Conservation (phyloP, 2,888 invertebrate genomes). For the Junonia oenone region DNA sequence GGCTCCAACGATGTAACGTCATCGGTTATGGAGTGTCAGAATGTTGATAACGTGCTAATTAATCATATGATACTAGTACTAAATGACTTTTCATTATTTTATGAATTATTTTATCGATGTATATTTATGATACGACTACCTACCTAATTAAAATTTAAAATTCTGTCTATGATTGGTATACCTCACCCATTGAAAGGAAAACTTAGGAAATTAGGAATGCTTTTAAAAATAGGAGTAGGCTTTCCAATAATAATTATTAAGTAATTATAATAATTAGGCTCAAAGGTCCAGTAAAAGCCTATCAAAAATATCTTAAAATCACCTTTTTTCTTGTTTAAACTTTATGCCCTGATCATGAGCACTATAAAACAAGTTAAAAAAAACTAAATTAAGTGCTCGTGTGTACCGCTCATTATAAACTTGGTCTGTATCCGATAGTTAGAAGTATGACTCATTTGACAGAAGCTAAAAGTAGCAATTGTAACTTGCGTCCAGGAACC, state of each 20-base stretch:
- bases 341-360: background rate
- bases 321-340: background rate
- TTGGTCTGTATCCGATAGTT: background rate
- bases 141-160: no score
- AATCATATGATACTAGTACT: background rate
- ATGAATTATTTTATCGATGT: background rate
- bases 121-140: no score
- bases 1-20: conserved; percentile 1
- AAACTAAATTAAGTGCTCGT: background rate
- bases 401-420: background rate
- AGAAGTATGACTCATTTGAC: conserved; percentile 5
- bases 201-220: no score
- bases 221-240: no score
- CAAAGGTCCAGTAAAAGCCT: no score
- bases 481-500: background rate
- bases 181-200: no score
- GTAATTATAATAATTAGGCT: no score
- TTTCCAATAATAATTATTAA: no score
- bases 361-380: background rate
- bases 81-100: background rate
- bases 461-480: conserved; percentile 1
- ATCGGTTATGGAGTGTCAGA: background rate
- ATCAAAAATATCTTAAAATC: background rate
- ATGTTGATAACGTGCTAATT: conserved; percentile 4
- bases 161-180: no score